Base-by-base conservation (phyloP, 64 coral and sea anemone genomes). In the Montipora cactus region DNA sequence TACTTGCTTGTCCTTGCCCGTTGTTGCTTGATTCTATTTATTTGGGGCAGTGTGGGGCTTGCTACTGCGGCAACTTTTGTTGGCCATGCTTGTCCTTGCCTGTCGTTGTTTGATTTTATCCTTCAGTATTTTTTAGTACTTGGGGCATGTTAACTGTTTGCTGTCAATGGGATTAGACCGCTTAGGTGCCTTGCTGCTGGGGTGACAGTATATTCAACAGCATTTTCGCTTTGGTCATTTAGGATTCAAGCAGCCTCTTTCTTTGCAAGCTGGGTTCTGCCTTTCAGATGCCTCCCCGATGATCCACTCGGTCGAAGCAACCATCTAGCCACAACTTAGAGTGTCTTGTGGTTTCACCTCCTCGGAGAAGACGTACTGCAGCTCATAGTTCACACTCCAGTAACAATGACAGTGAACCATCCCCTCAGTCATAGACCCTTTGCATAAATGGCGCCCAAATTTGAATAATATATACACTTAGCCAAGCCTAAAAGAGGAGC, bases 41-140 rank as follows among this genome's bases (percentile, higher is more conserved):
- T 64, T 77, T 77, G 4, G 21, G 45, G 75, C 28, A 44, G 28
- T 13, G 28, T 77, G 45, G 37, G 75, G 16, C 75, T 48, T 48
- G 75, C 75, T 77, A 77, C 15, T 47, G 75, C 28, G 75, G 75
- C 75, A 48, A 48, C 75, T 11, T 19, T 8, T 77, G 14, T 77
- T 77, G 7, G 75, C 75, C 75, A 77, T 77, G 75, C 75, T 77
- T 77, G 75, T 77, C 28, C 21, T 77, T 3, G 25, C 75, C 75
- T 12, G 8, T 64, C 59, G 13, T 64, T 64, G 59, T 15, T 64
- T 64, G 1, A 64, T 64, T 64, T 64, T 64, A 64, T 64, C 13
- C 13, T 64, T 64, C 9, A 13, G 59, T 64, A 64, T 10, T 15
- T 14, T 64, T 10, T 11, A 13, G 8, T 11, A 12, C 13, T 64